Percentiles rank a stretch among this genome's conserved stretches.
Evolutionary conservation across 2,888 invertebrate species (phyloP).

Genomic region (Zonitis immaculata): DNA sequence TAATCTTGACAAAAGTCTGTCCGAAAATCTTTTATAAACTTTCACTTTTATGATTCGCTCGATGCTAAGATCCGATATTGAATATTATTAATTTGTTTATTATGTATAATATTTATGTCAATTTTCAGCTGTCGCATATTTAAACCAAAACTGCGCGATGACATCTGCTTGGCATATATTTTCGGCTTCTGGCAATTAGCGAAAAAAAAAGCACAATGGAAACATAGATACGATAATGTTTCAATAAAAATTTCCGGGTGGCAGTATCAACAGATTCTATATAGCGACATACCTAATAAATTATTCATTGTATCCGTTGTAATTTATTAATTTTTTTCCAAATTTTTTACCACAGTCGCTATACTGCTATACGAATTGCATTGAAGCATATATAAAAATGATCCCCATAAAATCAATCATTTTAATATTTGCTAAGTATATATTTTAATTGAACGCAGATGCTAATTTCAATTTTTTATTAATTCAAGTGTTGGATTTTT

Average conservation of each 20-base stretch:
- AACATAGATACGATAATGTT: conserved; percentile 2
- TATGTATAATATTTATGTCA: conserved; percentile 17
- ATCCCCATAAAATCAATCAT: conserved; percentile 4
- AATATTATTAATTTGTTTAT: conserved; percentile 19
- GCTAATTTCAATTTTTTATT: neutral
- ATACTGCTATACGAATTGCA: too few relatives aligned
- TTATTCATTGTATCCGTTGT: too few relatives aligned
- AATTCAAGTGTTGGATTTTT: neutral
- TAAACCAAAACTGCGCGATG: conserved; percentile 20
- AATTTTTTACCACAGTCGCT: too few relatives aligned
- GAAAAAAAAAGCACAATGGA: neutral
- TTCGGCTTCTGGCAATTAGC: conserved; percentile 11
- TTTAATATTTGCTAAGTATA: neutral
- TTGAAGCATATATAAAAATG: too few relatives aligned
- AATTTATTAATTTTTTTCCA: too few relatives aligned
- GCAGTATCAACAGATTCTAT: neutral
- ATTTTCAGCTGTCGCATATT: conserved; percentile 18
- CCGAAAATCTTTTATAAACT: conserved; percentile 19
- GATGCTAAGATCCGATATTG: conserved; percentile 12
- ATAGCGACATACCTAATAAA: neutral
- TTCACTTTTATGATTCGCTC: conserved; percentile 18
- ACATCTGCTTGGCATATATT: conserved; percentile 20
- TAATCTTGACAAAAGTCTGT: neutral
- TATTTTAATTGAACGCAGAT: conserved; percentile 2
- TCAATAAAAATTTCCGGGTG: conserved; percentile 5